Base-by-base conservation (phyloP, 2,888 invertebrate species). In the Dryococelus australis region DNA sequence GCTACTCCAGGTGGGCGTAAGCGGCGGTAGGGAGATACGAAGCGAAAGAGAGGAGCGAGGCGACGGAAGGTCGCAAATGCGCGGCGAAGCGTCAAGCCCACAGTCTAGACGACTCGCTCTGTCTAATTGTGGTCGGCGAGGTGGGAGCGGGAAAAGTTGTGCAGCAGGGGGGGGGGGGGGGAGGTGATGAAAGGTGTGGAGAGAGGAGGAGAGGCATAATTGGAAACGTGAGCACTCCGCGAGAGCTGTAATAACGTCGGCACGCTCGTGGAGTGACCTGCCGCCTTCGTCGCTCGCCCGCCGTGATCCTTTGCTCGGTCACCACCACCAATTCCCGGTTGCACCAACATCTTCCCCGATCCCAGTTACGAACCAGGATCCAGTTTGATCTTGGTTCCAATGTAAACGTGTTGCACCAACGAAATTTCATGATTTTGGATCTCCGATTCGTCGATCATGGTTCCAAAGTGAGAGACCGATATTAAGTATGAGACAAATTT, bases 141-240 rank as follows among this genome's bases (percentile, higher is more conserved):
- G 65, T 20, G n/a, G 24, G n/a, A 20, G 8, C 1, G 2, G 13
- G 51, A 20, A 51, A 51, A 51, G 20, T 16, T 16, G 51, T 20
- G 2, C 51, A 8, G 20, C 4, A 8, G 51, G 51, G 51, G 51
- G 20, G 51, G 51, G 51, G 51, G 51, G 4, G 4, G 35, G 24
- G n/a, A 20, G 65, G 24, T 65, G 65, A 65, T 65, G 65, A 65
- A 65, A 65, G 65, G 65, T n/a, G 2, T 5, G 20, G 51, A 20
- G 51, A 51, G 51, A n/a, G 65, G 65, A n/a, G 65, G 65, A n/a
- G 51, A 16, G 51, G 12, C 12, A n/a, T 65, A 65, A 65, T 65
- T 65, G 65, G 65, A 65, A 65, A 65, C 65, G 65, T 65, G 65
- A 65, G 65, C 65, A 65, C 24, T 65, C 65, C n/a, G 65, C 65